phyloP scores from a whole-genome alignment of 2,888 invertebrate species.

The Empis stercorea region DNA sequence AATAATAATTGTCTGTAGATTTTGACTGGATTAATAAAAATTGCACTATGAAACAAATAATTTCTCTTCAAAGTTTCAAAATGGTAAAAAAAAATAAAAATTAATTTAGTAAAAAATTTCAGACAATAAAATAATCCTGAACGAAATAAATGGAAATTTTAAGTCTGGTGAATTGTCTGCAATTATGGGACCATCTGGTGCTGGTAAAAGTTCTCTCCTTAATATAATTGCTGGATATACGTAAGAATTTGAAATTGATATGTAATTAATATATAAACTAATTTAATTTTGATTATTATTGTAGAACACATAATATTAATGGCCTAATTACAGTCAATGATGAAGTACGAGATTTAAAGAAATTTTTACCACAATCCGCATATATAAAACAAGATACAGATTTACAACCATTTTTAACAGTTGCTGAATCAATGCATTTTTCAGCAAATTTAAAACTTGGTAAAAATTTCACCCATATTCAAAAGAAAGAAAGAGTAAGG shows the following conservation, averaged over 20 bases:
- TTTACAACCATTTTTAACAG: conserved; percentile 69
- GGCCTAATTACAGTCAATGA: conserved; percentile 67
- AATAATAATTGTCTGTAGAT: no score
- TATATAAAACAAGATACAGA: conserved; percentile 85
- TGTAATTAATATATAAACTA: no score
- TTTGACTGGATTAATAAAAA: no score
- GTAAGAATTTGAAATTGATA: conserved; percentile 45
- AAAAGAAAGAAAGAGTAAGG: conserved; percentile 53
- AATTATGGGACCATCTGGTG: conserved; percentile 83
- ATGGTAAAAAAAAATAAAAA: no score
- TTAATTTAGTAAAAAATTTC: conserved; percentile 17
- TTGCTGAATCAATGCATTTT: conserved; percentile 71
- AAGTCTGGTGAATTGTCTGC: conserved; percentile 64
- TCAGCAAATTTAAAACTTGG: conserved; percentile 80
- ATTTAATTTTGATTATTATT: neutral
- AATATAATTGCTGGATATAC: conserved; percentile 81
- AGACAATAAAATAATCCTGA: conserved; percentile 49
- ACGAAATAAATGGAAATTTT: conserved; percentile 52
- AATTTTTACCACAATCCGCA: conserved; percentile 62
- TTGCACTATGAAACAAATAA: no score
- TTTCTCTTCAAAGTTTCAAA: no score
- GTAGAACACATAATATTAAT: conserved; percentile 33
- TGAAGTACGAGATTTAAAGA: conserved; percentile 47
- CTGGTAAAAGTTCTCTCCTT: conserved; percentile 78
- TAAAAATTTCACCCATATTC: conserved; percentile 43